These are phyloP conservation scores for Noctilio leporinus DNA, from an alignment of 2,113 vertebrate genomes.

Conservation along the genomic window DNA sequence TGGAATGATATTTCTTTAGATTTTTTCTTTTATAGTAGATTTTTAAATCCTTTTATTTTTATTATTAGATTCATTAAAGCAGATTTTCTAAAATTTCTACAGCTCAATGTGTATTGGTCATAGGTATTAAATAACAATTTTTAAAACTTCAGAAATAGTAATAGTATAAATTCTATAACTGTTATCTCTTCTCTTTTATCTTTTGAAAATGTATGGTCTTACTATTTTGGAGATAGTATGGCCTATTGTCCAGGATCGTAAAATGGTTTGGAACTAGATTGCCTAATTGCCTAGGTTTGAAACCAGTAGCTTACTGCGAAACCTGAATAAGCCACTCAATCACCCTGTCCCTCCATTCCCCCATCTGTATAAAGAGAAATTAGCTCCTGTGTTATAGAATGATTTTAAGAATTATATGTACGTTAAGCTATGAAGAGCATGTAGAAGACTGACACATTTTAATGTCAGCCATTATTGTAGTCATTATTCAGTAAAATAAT, in stretches of 20 bases:
- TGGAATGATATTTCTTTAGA: not conserved
- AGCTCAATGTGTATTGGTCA: not conserved
- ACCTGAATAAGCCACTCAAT: not conserved
- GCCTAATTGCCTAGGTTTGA: not conserved
- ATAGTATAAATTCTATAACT: not conserved
- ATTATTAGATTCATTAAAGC: not conserved
- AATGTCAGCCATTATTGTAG: not conserved
- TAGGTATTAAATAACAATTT: not conserved
- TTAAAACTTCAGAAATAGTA: not conserved
- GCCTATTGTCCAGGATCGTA: not conserved
- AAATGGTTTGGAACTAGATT: not conserved
- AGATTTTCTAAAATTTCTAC: not conserved
- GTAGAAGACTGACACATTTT: not conserved
- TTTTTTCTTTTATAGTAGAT: not conserved
- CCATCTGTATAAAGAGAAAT: not conserved
- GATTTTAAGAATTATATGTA: not conserved
- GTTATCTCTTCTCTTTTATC: not conserved
- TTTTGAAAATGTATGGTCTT: not conserved
- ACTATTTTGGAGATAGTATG: not conserved
- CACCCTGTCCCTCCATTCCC: not conserved
- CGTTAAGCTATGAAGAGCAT: not conserved
- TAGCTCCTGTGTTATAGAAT: not conserved
- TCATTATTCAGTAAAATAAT: constrained; percentile 27
- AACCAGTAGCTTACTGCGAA: not conserved
- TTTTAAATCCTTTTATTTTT: not conserved